Evolutionary conservation across 2,888 invertebrate genomes (phyloP).

Genomic region (Mimachlamys varia): DNA sequence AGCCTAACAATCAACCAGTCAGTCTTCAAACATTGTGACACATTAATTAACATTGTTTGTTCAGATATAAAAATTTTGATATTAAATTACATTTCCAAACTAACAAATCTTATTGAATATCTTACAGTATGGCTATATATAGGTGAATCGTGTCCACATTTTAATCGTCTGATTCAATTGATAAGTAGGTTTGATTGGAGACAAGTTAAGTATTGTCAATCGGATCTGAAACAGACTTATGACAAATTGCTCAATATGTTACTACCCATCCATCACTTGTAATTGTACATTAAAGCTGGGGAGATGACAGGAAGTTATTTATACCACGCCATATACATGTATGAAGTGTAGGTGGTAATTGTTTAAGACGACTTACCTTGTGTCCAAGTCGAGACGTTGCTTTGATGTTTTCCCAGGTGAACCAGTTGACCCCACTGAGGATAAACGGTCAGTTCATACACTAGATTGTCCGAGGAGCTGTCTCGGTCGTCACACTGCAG

Average conservation of each 20-base stretch:
- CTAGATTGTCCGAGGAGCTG: constrained; percentile 70
- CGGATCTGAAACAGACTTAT: background rate
- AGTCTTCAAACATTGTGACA: too few relatives aligned
- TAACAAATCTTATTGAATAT: too few relatives aligned
- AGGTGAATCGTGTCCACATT: background rate
- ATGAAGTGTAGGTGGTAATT: background rate
- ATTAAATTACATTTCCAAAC: too few relatives aligned
- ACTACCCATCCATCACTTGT: background rate
- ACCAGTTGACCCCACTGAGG: constrained; percentile 77
- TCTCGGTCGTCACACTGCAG: constrained; percentile 77
- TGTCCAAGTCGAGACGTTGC: constrained; percentile 76
- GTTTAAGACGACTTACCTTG: constrained; percentile 76
- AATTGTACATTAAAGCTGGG: background rate
- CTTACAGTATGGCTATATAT: background rate
- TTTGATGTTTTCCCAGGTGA: constrained; percentile 67
- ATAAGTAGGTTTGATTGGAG: background rate
- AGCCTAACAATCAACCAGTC: too few relatives aligned
- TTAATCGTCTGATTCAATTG: background rate
- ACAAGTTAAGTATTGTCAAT: background rate
- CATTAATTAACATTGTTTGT: too few relatives aligned
- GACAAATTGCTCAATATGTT: too few relatives aligned
- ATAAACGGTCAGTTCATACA: constrained; percentile 71
- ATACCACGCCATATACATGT: background rate
- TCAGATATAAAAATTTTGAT: too few relatives aligned
- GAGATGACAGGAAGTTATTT: constrained; percentile 11